Conservation (phyloP, 35 echinoderm and acorn worm species). For the Heliocidaris erythrogramma region DNA sequence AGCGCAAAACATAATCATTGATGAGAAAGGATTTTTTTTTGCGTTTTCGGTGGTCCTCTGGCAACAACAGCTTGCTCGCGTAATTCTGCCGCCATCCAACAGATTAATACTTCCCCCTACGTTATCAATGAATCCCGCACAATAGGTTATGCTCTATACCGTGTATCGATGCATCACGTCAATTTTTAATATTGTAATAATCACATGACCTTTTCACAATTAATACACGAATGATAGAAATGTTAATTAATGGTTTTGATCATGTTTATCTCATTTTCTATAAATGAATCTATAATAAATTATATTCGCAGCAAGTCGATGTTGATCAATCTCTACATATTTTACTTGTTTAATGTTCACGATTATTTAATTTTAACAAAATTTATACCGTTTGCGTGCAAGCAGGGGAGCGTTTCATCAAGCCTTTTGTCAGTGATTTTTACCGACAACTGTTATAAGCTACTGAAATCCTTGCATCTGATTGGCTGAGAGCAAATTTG, state of each 20-base stretch:
- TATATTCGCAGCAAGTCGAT: too few relatives aligned
- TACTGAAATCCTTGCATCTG: too few relatives aligned
- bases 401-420: too few relatives aligned
- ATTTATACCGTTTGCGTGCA: too few relatives aligned
- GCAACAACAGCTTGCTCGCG: not conserved
- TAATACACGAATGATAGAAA: not conserved
- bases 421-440: too few relatives aligned
- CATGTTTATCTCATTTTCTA: not conserved
- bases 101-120: not conserved
- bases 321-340: too few relatives aligned
- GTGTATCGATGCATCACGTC: too few relatives aligned
- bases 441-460: too few relatives aligned
- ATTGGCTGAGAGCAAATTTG: too few relatives aligned
- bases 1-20: not conserved
- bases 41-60: not conserved
- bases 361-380: too few relatives aligned
- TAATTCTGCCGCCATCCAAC: not conserved
- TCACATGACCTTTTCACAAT: not conserved
- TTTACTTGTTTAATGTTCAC: too few relatives aligned
- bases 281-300: not conserved
- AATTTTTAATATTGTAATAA: not conserved
- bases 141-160: not conserved
- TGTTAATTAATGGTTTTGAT: not conserved
- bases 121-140: not conserved
- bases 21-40: not conserved